Percentiles rank a stretch among this genome's conserved stretches.
Conservation (phyloP, 2,797 vertebrate species). For the Aselliscus stoliczkanus region DNA sequence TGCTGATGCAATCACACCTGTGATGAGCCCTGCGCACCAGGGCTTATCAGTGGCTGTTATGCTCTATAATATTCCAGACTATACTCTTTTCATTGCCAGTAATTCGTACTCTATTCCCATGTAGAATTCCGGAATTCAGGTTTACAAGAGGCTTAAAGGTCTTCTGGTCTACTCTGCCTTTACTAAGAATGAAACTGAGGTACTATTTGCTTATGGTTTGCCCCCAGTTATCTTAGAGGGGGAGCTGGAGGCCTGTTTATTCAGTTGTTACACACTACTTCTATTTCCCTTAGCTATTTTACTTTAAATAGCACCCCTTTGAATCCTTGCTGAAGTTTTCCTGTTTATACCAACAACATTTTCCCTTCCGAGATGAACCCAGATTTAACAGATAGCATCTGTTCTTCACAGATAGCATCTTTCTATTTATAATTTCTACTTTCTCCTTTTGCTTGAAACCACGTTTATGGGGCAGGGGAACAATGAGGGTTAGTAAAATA, state of each 20-base stretch:
- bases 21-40: neutral
- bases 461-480: neutral
- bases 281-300: neutral
- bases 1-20: neutral
- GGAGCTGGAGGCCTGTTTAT: neutral
- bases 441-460: slow-evolving; percentile 26
- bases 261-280: neutral
- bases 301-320: slow-evolving; percentile 18
- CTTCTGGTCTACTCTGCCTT: neutral
- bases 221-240: neutral
- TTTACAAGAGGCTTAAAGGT: neutral
- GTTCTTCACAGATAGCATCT: slow-evolving; percentile 12
- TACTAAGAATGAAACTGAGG: neutral
- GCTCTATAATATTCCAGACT: neutral
- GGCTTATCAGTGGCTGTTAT: neutral
- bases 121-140: slow-evolving; percentile 19
- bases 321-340: neutral
- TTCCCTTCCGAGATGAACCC: neutral
- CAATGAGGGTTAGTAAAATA: slow-evolving; percentile 3
- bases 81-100: neutral
- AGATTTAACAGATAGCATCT: slow-evolving; percentile 28
- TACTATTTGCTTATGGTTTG: neutral
- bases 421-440: slow-evolving; percentile 28
- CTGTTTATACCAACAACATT: slow-evolving; percentile 37
- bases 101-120: neutral